Conservation (phyloP, 1,140 invertebrate genomes). For the Chrysoperla carnea region DNA sequence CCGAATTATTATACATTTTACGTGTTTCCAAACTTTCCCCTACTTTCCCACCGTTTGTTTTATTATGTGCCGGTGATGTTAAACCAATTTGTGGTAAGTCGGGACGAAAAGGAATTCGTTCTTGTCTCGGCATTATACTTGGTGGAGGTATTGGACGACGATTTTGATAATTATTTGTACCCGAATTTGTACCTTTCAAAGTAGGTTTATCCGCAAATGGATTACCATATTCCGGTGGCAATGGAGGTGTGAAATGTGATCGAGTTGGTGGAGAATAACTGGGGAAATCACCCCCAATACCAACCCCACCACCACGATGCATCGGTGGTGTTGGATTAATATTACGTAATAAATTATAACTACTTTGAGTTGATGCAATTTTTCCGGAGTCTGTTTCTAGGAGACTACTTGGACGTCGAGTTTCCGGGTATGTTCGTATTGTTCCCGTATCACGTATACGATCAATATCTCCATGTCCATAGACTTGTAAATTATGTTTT, state of each 20-base stretch:
- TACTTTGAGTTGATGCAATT: slow-evolving; percentile 6
- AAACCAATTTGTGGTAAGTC: slow-evolving; percentile 20
- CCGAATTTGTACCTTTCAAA: slow-evolving; percentile 47
- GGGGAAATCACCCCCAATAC: slow-evolving; percentile 35
- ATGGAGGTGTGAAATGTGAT: slow-evolving; percentile 56
- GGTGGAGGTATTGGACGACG: slow-evolving; percentile 54
- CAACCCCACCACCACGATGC: slow-evolving; percentile 17
- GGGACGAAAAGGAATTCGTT: slow-evolving; percentile 60
- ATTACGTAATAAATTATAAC: slow-evolving; percentile 25
- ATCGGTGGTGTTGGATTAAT: slow-evolving; percentile 27
- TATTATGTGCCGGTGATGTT: slow-evolving; percentile 10
- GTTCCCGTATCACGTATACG: neutral
- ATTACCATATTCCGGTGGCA: slow-evolving; percentile 58
- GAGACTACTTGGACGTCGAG: slow-evolving; percentile 6
- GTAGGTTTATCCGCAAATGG: slow-evolving; percentile 72
- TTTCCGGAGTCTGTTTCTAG: neutral
- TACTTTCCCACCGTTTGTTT: neutral
- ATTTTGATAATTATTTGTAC: slow-evolving; percentile 36
- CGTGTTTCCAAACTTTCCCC: neutral
- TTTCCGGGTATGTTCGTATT: slow-evolving; percentile 5
- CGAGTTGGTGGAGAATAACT: slow-evolving; percentile 65
- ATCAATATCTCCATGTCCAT: neutral
- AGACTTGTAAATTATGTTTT: slow-evolving; percentile 11
- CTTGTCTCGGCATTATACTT: slow-evolving; percentile 53
- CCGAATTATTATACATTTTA: neutral